Conservation (phyloP, 2,888 invertebrate species). For the Bimastos eiseni region DNA sequence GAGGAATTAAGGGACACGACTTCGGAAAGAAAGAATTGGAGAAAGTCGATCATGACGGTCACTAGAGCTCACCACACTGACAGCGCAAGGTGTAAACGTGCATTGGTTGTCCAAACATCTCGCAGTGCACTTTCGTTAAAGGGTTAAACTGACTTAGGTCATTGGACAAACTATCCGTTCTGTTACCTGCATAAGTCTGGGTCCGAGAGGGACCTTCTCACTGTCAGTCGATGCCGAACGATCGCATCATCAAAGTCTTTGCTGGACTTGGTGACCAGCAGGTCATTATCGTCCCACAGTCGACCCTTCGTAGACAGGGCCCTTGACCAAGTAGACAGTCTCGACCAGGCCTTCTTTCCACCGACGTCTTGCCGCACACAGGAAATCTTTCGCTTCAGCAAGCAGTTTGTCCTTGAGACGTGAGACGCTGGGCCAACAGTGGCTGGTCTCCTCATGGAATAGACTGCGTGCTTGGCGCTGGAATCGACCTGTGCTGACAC, state of each 20-base stretch:
- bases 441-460: neutral
- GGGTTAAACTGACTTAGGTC: no score
- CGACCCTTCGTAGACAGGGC: neutral
- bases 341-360: neutral
- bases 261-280: conserved; percentile 3
- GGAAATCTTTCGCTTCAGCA: neutral
- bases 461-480: neutral
- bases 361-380: neutral
- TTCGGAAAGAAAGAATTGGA: no score
- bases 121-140: no score
- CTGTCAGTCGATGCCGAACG: neutral
- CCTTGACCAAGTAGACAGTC: conserved; percentile 7
- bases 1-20: no score
- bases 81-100: no score
- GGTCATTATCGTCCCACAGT: conserved; percentile 14
- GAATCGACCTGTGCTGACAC: neutral
- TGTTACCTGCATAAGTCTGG: conserved; percentile 16
- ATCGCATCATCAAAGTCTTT: neutral
- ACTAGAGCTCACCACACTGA: no score
- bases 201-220: neutral
- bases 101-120: no score
- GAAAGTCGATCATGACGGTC: no score
- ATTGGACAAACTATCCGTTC: neutral
- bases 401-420: neutral
- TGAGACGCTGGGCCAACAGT: neutral